These are phyloP conservation scores for Urosaurus nigricauda DNA, from an alignment of 2,797 vertebrate species.

Conservation along the genomic window DNA sequence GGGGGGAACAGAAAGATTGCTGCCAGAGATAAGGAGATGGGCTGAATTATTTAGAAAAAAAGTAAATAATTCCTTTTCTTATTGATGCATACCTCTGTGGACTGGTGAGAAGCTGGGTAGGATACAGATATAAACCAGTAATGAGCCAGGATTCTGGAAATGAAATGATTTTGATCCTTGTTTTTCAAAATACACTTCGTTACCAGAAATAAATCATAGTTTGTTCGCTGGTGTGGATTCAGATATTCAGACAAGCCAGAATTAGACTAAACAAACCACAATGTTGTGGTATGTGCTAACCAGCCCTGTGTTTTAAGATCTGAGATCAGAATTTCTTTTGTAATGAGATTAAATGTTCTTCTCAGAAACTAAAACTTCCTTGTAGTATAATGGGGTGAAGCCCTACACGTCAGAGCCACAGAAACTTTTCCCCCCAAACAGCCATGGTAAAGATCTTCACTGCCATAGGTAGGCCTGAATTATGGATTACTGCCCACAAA, in stretches of 20 bases:
- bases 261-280: neutral
- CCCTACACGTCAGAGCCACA: neutral
- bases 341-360: neutral
- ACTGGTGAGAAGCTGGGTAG: neutral
- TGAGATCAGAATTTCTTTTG: neutral
- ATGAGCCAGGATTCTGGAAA: too few relatives aligned
- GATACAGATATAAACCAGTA: neutral
- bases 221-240: too few relatives aligned
- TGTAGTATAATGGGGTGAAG: neutral
- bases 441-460: neutral
- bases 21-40: too few relatives aligned
- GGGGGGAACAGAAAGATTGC: too few relatives aligned
- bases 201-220: too few relatives aligned
- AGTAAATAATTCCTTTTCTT: neutral
- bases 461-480: neutral
- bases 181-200: too few relatives aligned
- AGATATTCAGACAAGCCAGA: too few relatives aligned
- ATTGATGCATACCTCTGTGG: neutral
- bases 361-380: too few relatives aligned
- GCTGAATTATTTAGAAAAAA: neutral
- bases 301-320: neutral
- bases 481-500: neutral
- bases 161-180: too few relatives aligned
- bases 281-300: neutral
- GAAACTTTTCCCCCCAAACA: neutral